These are phyloP conservation scores for Opisthograptis luteolata DNA, from an alignment of 2,888 invertebrate species.

Conservation along the genomic window DNA sequence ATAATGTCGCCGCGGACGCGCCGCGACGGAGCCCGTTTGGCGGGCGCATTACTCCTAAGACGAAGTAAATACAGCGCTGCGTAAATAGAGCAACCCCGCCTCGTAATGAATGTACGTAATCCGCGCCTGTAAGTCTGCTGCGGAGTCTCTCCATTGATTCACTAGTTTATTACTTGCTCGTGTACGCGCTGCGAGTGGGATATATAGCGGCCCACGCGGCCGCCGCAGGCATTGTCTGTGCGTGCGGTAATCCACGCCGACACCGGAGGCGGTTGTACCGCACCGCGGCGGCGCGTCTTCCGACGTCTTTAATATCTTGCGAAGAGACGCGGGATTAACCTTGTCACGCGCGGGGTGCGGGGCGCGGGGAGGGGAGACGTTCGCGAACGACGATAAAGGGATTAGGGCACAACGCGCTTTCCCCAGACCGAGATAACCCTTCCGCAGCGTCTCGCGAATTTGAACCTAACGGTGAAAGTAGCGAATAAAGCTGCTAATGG, in stretches of 20 bases:
- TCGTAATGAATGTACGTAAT: neutral
- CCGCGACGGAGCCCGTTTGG: neutral
- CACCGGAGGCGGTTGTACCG: neutral
- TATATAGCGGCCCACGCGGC: slow-evolving; percentile 3
- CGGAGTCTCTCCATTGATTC: neutral
- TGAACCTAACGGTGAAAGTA: slow-evolving; percentile 20
- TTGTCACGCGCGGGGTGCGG: neutral
- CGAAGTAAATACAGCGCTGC: neutral
- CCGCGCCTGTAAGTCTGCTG: neutral
- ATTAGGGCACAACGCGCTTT: slow-evolving; percentile 2
- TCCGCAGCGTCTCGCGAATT: neutral
- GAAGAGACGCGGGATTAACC: neutral
- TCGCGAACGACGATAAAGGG: slow-evolving; percentile 4
- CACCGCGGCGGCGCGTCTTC: neutral
- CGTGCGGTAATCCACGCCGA: neutral
- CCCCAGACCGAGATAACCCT: neutral
- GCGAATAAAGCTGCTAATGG: slow-evolving; percentile 47
- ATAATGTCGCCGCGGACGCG: neutral
- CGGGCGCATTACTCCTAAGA: neutral
- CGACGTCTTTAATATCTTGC: neutral
- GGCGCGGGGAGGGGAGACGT: neutral
- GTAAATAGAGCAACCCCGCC: neutral
- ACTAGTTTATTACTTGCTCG: slow-evolving; percentile 10
- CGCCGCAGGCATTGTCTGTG: slow-evolving; percentile 2
- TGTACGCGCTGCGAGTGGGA: slow-evolving; percentile 1